Percentiles rank a stretch among this genome's conserved stretches.
Evolutionary conservation across 2,888 invertebrate species (phyloP).

Genomic region (Diarsia brunnea): DNA sequence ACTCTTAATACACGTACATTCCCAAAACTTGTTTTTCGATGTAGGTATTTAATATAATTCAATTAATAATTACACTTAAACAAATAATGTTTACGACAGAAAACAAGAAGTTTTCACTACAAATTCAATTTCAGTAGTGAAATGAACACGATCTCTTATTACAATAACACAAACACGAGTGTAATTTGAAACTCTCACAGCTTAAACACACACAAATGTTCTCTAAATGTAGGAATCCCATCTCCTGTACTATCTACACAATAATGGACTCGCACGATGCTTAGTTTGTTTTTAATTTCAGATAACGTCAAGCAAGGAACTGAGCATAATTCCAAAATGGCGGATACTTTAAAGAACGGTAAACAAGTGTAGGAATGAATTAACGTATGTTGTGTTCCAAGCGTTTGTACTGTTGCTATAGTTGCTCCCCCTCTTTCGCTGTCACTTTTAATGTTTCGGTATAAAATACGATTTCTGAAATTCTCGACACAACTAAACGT

Average conservation of each 20-base stretch:
- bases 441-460: constrained; percentile 3
- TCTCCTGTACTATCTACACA: constrained; percentile 36
- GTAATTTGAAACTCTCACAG: constrained; percentile 28
- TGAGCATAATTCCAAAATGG: constrained; percentile 58
- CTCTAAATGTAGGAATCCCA: constrained; percentile 22
- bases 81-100: background rate
- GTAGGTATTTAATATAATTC: background rate
- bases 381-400: background rate
- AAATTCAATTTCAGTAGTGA: constrained; percentile 3
- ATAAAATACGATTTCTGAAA: background rate
- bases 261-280: constrained; percentile 52
- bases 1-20: no score
- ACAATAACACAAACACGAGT: constrained; percentile 18
- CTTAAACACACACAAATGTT: constrained; percentile 28
- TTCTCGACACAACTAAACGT: background rate
- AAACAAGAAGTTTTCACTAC: background rate
- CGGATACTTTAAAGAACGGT: constrained; percentile 34
- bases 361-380: constrained; percentile 10
- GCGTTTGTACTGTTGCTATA: background rate
- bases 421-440: background rate
- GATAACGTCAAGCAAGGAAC: constrained; percentile 63
- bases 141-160: constrained; percentile 6
- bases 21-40: background rate
- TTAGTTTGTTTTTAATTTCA: constrained; percentile 65
- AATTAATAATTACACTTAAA: background rate